Evolutionary conservation across 2,888 invertebrate genomes (phyloP).

Genomic region (Pollenia griseotomentosa): DNA sequence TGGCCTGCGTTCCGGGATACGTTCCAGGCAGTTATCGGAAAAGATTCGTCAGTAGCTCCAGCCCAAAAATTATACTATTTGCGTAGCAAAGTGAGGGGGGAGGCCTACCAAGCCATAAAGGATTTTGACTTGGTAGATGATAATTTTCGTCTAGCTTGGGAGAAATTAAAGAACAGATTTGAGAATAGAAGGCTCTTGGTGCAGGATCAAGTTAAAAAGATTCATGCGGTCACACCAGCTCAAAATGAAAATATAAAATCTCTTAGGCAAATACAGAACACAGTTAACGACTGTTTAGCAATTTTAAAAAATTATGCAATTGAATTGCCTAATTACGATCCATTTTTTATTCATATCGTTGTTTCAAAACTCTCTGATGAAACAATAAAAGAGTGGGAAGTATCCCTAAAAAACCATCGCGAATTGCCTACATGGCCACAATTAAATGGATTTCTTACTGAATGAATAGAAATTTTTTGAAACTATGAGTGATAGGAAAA

Average conservation of each 20-base stretch:
- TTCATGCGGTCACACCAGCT: slow-evolving; percentile 3
- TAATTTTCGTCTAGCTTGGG: slow-evolving; percentile 31
- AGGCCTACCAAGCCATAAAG: slow-evolving; percentile 37
- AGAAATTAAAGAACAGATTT: slow-evolving; percentile 18
- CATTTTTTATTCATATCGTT: slow-evolving; percentile 6
- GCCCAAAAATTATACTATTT: slow-evolving; percentile 4
- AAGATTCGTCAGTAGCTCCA: slow-evolving; percentile 8
- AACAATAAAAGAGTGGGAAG: slow-evolving; percentile 34
- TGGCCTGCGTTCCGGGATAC: slow-evolving; percentile 11
- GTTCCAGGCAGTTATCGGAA: slow-evolving; percentile 14
- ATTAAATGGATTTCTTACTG: slow-evolving; percentile 1
- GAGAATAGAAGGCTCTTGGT: slow-evolving; percentile 39
- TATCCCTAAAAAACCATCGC: slow-evolving; percentile 25
- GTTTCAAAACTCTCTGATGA: slow-evolving; percentile 32
- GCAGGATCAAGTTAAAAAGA: slow-evolving; percentile 21
- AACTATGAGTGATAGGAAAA: slow-evolving; percentile 30
- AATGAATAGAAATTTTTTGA: slow-evolving; percentile 48
- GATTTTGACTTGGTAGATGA: slow-evolving; percentile 46
- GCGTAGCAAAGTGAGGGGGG: slow-evolving; percentile 31
- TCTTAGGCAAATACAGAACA: slow-evolving; percentile 1
- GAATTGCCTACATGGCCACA: slow-evolving; percentile 26
- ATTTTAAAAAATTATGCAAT: slow-evolving; percentile 15
- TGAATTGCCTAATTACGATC: neutral
- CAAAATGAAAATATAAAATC: slow-evolving; percentile 12
- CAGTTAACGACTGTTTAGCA: slow-evolving; percentile 15